Percentiles rank a stretch among this genome's conserved stretches.
phyloP scores from a whole-genome alignment of 1,140 invertebrate genomes.

The Trypoxylus dichotomus region DNA sequence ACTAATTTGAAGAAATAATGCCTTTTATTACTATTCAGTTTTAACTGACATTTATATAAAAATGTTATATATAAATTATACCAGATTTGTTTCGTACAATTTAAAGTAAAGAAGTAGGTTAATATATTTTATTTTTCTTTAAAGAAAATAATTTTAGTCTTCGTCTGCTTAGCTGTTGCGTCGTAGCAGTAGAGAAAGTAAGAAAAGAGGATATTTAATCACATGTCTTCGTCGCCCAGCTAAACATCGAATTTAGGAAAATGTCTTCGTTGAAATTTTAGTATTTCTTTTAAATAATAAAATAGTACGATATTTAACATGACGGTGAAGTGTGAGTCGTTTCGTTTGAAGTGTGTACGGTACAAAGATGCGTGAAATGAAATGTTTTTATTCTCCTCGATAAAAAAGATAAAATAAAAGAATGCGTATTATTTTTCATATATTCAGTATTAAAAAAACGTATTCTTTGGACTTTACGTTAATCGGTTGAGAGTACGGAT shows the following conservation, averaged over 20 bases:
- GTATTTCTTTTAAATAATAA: not conserved
- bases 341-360: not conserved
- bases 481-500: slow-evolving; percentile 27
- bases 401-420: not conserved
- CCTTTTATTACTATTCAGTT: not conserved
- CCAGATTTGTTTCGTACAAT: not conserved
- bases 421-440: slow-evolving; percentile 17
- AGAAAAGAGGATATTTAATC: not conserved
- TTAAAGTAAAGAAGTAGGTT: slow-evolving; percentile 15
- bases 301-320: not conserved
- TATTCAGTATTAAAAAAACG: slow-evolving; percentile 24
- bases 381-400: not conserved
- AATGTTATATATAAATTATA: not conserved
- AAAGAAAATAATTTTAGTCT: not conserved
- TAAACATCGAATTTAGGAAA: not conserved
- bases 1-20: not conserved
- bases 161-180: not conserved
- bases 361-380: slow-evolving; percentile 18
- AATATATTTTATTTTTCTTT: slow-evolving; percentile 6
- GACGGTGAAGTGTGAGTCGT: not conserved
- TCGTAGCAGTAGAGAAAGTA: not conserved
- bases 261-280: not conserved
- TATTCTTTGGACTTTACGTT: slow-evolving; percentile 30
- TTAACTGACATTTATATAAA: not conserved
- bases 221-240: not conserved